Conservation (phyloP, 2,888 invertebrate species). For the Limenitis camilla region DNA sequence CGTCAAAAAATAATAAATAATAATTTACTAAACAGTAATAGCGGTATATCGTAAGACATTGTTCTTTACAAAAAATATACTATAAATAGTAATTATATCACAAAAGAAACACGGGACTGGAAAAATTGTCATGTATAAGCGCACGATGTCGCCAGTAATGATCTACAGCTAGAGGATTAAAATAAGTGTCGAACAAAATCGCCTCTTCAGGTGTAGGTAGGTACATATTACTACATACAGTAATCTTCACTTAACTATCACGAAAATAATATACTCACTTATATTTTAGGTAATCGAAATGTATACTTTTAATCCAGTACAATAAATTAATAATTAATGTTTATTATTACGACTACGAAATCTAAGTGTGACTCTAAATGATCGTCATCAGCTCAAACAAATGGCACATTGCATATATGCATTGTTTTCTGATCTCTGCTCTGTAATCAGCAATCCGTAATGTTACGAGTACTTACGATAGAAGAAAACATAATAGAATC, state of each 20-base stretch:
- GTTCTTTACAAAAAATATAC: slow-evolving; percentile 36
- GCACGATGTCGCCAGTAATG: slow-evolving; percentile 46
- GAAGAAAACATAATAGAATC: slow-evolving; percentile 45
- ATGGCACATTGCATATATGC: slow-evolving; percentile 70
- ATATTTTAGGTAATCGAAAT: slow-evolving; percentile 56
- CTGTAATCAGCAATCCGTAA: background rate
- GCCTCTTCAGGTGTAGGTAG: slow-evolving; percentile 48
- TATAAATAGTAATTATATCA: slow-evolving; percentile 36
- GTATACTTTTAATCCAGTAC: slow-evolving; percentile 46
- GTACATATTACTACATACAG: slow-evolving; percentile 62
- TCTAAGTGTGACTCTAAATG: slow-evolving; percentile 37
- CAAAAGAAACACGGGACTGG: slow-evolving; percentile 34
- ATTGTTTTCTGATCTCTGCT: slow-evolving; percentile 57
- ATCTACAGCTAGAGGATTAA: slow-evolving; percentile 33
- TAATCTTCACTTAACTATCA: slow-evolving; percentile 63
- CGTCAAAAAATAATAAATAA: slow-evolving; percentile 40
- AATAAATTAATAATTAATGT: slow-evolving; percentile 39
- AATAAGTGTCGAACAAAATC: slow-evolving; percentile 54
- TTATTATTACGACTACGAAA: slow-evolving; percentile 39
- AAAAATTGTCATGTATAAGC: slow-evolving; percentile 51
- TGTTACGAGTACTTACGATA: too few relatives aligned
- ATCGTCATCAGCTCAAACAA: slow-evolving; percentile 59
- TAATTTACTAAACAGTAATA: slow-evolving; percentile 35
- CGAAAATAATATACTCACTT: slow-evolving; percentile 67
- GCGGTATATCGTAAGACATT: slow-evolving; percentile 31